Conservation (phyloP, 30 jellyfish, hydroid and myxozoan genomes). For the Cassiopea xamachana region DNA sequence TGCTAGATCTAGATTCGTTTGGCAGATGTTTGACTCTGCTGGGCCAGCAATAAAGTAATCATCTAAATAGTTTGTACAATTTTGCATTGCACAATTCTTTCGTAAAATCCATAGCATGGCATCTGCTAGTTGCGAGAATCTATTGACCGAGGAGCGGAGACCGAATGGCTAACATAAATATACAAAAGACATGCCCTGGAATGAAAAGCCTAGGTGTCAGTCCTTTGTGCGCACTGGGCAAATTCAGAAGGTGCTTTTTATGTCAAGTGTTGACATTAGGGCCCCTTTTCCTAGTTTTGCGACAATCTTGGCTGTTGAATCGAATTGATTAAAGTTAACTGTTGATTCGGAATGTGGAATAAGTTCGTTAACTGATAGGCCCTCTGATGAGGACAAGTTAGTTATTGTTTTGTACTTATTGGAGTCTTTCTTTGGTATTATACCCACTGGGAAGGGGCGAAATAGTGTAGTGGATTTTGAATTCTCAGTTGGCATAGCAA, state of each 20-base stretch:
- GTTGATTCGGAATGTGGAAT: constrained; percentile 25
- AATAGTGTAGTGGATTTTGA: constrained; percentile 3
- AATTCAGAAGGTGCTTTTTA: constrained; percentile 55
- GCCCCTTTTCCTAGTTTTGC: constrained; percentile 29
- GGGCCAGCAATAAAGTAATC: constrained; percentile 45
- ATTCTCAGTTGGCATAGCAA: no score
- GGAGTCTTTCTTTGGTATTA: constrained; percentile 26
- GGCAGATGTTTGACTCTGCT: neutral
- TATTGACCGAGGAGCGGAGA: constrained; percentile 8
- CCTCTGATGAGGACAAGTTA: constrained; percentile 61
- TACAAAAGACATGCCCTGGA: constrained; percentile 10
- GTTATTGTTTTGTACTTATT: constrained; percentile 2
- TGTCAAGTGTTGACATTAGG: constrained; percentile 53
- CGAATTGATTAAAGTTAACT: constrained; percentile 37
- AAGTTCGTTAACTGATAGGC: constrained; percentile 31
- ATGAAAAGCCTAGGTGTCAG: constrained; percentile 54
- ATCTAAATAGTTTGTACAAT: constrained; percentile 28
- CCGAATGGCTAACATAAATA: constrained; percentile 45
- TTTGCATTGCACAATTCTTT: neutral
- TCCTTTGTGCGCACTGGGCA: constrained; percentile 59
- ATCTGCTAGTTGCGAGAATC: constrained; percentile 6
- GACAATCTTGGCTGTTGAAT: constrained; percentile 35
- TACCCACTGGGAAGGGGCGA: constrained; percentile 40
- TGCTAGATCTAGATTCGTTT: neutral
- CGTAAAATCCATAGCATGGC: constrained; percentile 12